These are phyloP conservation scores for Melanchra persicariae DNA, from an alignment of 2,888 invertebrate species.

Conservation along the genomic window DNA sequence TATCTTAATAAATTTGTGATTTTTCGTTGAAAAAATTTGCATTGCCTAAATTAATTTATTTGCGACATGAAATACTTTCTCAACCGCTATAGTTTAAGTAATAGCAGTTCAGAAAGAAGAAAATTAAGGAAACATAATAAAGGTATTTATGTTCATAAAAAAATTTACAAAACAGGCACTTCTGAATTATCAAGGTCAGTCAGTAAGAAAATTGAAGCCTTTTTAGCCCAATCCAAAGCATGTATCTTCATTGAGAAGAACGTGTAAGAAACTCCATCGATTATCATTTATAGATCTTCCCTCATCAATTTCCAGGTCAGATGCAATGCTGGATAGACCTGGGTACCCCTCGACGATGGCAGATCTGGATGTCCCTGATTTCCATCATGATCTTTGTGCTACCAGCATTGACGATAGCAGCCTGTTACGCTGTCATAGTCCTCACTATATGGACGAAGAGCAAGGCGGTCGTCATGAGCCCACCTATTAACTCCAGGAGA, in stretches of 20 bases:
- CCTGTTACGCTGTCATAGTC: slow-evolving; percentile 97
- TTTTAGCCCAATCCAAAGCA: neutral
- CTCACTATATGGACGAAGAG: slow-evolving; percentile 98
- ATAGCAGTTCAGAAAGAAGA: too few relatives aligned
- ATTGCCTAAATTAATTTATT: neutral
- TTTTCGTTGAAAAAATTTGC: slow-evolving; percentile 15
- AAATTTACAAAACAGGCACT: too few relatives aligned
- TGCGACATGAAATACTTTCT: neutral
- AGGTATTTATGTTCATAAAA: too few relatives aligned
- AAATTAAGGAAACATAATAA: too few relatives aligned
- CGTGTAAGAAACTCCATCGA: too few relatives aligned
- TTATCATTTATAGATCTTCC: neutral
- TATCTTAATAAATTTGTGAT: slow-evolving; percentile 17
- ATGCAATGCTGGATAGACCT: slow-evolving; percentile 97
- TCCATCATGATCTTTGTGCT: slow-evolving; percentile 95
- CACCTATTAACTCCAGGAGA: slow-evolving; percentile 86
- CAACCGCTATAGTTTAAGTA: too few relatives aligned
- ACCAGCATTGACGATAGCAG: slow-evolving; percentile 96
- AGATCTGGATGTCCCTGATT: slow-evolving; percentile 96
- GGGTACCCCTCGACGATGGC: slow-evolving; percentile 94
- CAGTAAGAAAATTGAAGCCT: too few relatives aligned
- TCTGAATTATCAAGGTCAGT: too few relatives aligned
- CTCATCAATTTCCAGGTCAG: slow-evolving; percentile 86
- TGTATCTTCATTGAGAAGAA: too few relatives aligned
- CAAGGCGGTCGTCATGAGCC: slow-evolving; percentile 91